Evolutionary conservation across 2,888 invertebrate genomes (phyloP).

Genomic region (Drosophila percnosoma): DNA sequence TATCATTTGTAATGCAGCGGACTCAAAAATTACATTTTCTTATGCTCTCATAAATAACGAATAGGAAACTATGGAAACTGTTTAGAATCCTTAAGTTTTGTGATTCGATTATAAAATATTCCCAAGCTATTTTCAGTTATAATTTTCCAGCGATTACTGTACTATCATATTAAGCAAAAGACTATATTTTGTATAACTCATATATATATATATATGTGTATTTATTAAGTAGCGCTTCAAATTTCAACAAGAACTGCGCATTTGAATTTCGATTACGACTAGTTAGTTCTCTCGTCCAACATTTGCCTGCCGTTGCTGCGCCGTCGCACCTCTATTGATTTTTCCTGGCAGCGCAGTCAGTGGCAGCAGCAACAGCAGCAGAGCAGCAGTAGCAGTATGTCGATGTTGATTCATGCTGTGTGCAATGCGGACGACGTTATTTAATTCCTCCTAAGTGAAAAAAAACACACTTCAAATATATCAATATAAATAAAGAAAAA

Average conservation of each 20-base stretch:
- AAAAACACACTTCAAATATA: conserved; percentile 51
- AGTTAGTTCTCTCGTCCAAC: conserved; percentile 19
- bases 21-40: background rate
- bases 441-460: conserved; percentile 63
- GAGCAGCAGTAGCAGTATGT: conserved; percentile 43
- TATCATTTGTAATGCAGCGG: background rate
- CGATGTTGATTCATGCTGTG: conserved; percentile 67
- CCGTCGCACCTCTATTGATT: conserved; percentile 73
- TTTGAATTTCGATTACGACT: conserved; percentile 73
- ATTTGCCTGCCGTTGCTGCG: conserved; percentile 46
- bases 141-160: conserved; percentile 8
- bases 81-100: background rate
- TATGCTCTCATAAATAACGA: background rate
- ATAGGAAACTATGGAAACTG: background rate
- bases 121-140: background rate
- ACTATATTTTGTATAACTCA: conserved; percentile 55
- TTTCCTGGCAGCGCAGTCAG: conserved; percentile 42
- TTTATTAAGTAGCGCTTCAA: conserved; percentile 36
- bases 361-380: conserved; percentile 17
- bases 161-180: conserved; percentile 45
- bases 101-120: background rate
- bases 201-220: conserved; percentile 47
- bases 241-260: conserved; percentile 44
- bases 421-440: conserved; percentile 59
- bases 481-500: conserved; percentile 59